Evolutionary conservation across 2,888 invertebrate genomes (phyloP).

Genomic region (Amaurobius ferox): DNA sequence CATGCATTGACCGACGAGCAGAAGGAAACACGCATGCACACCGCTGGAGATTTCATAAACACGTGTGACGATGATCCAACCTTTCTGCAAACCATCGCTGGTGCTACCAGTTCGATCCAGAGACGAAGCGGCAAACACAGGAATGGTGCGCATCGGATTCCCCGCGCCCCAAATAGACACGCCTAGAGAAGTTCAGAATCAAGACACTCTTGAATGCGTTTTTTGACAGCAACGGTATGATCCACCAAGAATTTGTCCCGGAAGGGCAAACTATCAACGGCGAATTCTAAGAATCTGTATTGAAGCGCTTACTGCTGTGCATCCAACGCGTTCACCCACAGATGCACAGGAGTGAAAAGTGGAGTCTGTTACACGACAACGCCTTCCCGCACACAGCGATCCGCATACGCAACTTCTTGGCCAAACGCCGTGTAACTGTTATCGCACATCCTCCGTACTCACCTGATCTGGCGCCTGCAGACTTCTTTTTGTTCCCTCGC

Average conservation of each 20-base stretch:
- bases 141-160: conserved; percentile 12
- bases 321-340: no score
- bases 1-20: background rate
- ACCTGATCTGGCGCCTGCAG: conserved; percentile 4
- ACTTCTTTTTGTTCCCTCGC: background rate
- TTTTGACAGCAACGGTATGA: no score
- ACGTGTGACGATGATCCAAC: no score
- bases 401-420: no score
- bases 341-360: background rate
- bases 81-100: background rate
- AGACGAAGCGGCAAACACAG: conserved; percentile 7
- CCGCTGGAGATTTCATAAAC: no score
- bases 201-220: background rate
- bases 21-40: no score
- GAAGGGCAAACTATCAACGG: no score
- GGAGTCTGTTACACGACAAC: no score
- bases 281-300: no score
- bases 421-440: conserved; percentile 1
- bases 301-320: no score
- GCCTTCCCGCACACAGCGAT: background rate
- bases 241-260: no score
- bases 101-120: background rate
- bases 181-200: conserved; percentile 7
- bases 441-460: conserved; percentile 3
- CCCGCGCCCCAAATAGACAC: background rate